Conservation (phyloP, 2,888 invertebrate genomes). For the Drosophila gaucha region DNA sequence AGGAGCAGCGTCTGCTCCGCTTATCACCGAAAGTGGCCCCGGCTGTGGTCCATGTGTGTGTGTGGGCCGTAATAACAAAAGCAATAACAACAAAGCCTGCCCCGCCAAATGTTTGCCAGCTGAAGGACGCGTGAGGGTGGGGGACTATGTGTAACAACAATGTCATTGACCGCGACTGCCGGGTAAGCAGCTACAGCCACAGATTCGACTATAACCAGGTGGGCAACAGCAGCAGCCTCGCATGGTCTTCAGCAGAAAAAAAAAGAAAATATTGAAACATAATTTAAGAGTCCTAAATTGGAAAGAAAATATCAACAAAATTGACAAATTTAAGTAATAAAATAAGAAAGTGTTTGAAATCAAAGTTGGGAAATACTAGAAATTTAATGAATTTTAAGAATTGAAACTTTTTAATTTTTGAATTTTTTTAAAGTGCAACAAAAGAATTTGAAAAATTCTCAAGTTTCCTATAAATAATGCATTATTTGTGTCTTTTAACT, state of each 20-base stretch:
- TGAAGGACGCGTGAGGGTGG: not conserved
- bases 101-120: constrained; percentile 5
- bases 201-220: constrained; percentile 8
- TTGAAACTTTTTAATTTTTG: too few species aligned
- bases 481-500: too few species aligned
- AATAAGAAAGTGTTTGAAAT: too few species aligned
- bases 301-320: constrained; percentile 15
- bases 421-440: too few species aligned
- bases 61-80: constrained; percentile 52
- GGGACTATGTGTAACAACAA: constrained; percentile 22
- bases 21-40: constrained; percentile 59
- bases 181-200: constrained; percentile 16
- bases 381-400: too few species aligned
- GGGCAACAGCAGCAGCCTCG: constrained; percentile 13
- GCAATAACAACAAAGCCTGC: constrained; percentile 11
- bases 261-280: not conserved
- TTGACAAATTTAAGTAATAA: constrained; percentile 2
- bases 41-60: constrained; percentile 11
- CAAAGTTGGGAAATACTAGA: too few species aligned
- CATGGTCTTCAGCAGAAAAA: constrained; percentile 4
- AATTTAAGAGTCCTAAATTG: constrained; percentile 35
- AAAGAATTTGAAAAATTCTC: too few species aligned
- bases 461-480: too few species aligned
- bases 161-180: constrained; percentile 63
- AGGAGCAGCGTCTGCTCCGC: constrained; percentile 53